phyloP scores from a whole-genome alignment of 2,113 vertebrate genomes.

The Danionella cerebrum region DNA sequence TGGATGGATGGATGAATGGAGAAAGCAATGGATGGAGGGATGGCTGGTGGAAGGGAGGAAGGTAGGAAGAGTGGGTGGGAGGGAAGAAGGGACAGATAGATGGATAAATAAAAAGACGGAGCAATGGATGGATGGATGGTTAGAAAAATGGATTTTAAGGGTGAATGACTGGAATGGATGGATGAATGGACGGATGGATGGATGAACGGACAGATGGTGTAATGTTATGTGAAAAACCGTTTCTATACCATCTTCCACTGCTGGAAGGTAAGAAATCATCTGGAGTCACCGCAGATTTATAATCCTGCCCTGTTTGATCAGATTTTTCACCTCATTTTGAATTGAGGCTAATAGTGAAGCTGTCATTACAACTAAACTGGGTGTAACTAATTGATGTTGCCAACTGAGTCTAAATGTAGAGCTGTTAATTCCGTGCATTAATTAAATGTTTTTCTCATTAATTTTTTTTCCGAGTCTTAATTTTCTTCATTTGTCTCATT shows the following conservation, averaged over 20 bases:
- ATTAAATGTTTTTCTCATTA: conserved; percentile 17
- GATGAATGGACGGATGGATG: too few relatives aligned
- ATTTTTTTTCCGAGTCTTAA: not conserved
- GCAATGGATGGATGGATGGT: too few relatives aligned
- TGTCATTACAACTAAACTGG: conserved; percentile 14
- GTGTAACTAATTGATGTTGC: conserved; percentile 13
- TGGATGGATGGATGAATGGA: too few relatives aligned
- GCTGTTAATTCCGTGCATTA: conserved; percentile 5
- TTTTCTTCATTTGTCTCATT: conserved; percentile 16
- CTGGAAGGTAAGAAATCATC: not conserved
- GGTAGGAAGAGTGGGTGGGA: too few relatives aligned
- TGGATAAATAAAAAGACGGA: too few relatives aligned
- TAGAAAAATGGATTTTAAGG: too few relatives aligned
- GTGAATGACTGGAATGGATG: too few relatives aligned
- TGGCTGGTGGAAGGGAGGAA: too few relatives aligned
- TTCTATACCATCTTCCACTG: not conserved
- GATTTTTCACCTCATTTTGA: not conserved
- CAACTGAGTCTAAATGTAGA: conserved; percentile 3
- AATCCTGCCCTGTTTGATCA: not conserved
- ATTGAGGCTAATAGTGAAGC: not conserved
- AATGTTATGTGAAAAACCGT: too few relatives aligned
- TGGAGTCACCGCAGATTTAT: not conserved
- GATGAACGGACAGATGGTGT: too few relatives aligned
- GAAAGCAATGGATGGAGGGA: too few relatives aligned
- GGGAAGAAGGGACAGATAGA: too few relatives aligned